A percentile compares a stretch with the other conserved stretches of the same genome.
Conservation (phyloP, 2,888 invertebrate genomes). For the Himalopsyche tibetana region DNA sequence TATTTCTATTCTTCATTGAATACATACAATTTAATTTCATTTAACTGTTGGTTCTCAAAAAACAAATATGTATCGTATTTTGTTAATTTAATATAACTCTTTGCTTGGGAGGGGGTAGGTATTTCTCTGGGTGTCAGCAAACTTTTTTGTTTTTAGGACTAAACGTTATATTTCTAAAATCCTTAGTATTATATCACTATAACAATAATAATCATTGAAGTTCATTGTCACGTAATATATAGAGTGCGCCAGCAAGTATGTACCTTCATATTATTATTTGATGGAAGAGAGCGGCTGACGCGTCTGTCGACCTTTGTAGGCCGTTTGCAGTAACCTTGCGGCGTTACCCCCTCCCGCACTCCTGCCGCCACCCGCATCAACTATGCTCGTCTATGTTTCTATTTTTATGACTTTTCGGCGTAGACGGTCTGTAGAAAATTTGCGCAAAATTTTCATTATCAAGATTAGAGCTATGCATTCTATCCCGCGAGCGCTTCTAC, state of each 20-base stretch:
- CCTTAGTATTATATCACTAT: too few species aligned
- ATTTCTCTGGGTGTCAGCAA: too few species aligned
- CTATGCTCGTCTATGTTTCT: conserved; percentile 26
- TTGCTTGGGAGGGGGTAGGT: too few species aligned
- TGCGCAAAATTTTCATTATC: conserved; percentile 17
- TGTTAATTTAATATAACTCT: too few species aligned
- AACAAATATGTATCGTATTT: too few species aligned
- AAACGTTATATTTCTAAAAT: too few species aligned
- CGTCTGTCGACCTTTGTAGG: conserved; percentile 61
- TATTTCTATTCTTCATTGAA: too few species aligned
- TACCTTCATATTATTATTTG: conserved; percentile 31
- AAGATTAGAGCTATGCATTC: neutral
- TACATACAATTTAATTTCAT: too few species aligned
- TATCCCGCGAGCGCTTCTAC: neutral
- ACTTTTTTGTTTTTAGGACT: too few species aligned
- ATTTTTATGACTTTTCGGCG: conserved; percentile 34
- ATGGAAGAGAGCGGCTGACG: conserved; percentile 12
- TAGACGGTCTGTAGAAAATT: conserved; percentile 12
- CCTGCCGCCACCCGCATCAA: conserved; percentile 27
- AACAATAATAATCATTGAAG: neutral
- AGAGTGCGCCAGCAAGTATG: neutral
- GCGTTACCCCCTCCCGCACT: conserved; percentile 41
- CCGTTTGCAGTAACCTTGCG: conserved; percentile 59
- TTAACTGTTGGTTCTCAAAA: too few species aligned
- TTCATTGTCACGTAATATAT: conserved; percentile 22